phyloP scores from a whole-genome alignment of 2,797 vertebrate species.

The Acanthurus tractus region DNA sequence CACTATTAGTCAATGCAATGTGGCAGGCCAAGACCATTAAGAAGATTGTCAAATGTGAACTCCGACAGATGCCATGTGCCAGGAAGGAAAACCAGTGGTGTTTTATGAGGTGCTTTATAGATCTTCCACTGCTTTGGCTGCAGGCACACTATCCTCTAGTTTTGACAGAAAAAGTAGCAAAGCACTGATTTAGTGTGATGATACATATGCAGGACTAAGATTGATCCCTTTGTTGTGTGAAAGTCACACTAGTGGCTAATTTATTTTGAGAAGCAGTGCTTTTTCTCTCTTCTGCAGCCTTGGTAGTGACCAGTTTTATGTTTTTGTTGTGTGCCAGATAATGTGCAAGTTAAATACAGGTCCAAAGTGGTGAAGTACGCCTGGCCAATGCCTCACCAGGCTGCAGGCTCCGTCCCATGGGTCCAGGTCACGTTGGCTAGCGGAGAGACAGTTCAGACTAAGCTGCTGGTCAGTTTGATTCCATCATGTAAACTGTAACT shows the following conservation, averaged over 20 bases:
- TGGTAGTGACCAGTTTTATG: slow-evolving; percentile 48
- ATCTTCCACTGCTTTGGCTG: slow-evolving; percentile 72
- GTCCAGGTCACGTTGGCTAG: slow-evolving; percentile 92
- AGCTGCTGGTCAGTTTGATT: slow-evolving; percentile 91
- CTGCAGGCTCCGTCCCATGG: slow-evolving; percentile 90
- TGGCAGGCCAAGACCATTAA: slow-evolving; percentile 75
- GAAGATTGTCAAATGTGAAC: slow-evolving; percentile 72
- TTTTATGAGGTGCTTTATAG: slow-evolving; percentile 81
- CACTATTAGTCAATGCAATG: slow-evolving; percentile 76
- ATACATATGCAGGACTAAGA: slow-evolving; percentile 37
- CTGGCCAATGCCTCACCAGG: slow-evolving; percentile 89
- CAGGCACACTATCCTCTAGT: slow-evolving; percentile 64
- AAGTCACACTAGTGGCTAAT: slow-evolving; percentile 30
- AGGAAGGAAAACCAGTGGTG: slow-evolving; percentile 76
- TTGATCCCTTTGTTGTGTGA: slow-evolving; percentile 46
- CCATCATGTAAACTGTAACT: background rate
- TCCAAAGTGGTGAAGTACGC: slow-evolving; percentile 91
- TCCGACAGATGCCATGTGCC: slow-evolving; percentile 61
- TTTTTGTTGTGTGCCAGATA: slow-evolving; percentile 83
- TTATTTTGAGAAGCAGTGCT: slow-evolving; percentile 32
- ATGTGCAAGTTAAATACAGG: slow-evolving; percentile 92
- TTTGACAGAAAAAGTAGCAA: slow-evolving; percentile 56
- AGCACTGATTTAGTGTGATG: slow-evolving; percentile 59
- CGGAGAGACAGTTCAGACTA: slow-evolving; percentile 92
- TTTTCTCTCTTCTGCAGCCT: slow-evolving; percentile 1